Conservation (phyloP, 1,140 invertebrate genomes). For the Zaprionus davidi region DNA sequence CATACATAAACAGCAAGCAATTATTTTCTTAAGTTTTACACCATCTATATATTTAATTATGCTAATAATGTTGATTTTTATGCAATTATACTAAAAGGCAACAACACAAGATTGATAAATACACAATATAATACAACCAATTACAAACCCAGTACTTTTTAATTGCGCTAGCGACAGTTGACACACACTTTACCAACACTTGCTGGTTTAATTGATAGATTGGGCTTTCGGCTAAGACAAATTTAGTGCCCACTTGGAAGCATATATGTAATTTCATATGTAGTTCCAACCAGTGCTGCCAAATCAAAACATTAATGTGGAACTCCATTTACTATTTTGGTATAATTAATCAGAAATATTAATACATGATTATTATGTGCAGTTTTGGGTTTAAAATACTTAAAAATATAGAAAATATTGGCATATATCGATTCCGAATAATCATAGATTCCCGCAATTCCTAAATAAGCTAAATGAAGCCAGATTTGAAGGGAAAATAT, state of each 20-base stretch:
- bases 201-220: slow-evolving; percentile 1
- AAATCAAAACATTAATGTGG: too few species aligned
- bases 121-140: slow-evolving; percentile 77
- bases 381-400: too few species aligned
- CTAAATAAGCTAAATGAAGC: too few species aligned
- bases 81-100: slow-evolving; percentile 76
- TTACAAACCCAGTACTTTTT: slow-evolving; percentile 64
- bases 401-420: too few species aligned
- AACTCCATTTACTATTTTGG: too few species aligned
- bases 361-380: too few species aligned
- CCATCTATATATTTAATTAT: slow-evolving; percentile 70
- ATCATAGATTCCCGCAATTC: too few species aligned
- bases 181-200: slow-evolving; percentile 17
- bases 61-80: slow-evolving; percentile 78
- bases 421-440: too few species aligned
- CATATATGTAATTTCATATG: not conserved
- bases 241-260: not conserved
- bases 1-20: slow-evolving; percentile 17
- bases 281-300: not conserved
- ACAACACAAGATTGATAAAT: slow-evolving; percentile 73
- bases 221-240: not conserved
- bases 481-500: too few species aligned
- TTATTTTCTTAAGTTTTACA: slow-evolving; percentile 67
- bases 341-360: too few species aligned
- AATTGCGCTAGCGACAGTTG: slow-evolving; percentile 26